phyloP scores from a whole-genome alignment of 2,797 vertebrate species.

The Chlorospingus flavigularis region DNA sequence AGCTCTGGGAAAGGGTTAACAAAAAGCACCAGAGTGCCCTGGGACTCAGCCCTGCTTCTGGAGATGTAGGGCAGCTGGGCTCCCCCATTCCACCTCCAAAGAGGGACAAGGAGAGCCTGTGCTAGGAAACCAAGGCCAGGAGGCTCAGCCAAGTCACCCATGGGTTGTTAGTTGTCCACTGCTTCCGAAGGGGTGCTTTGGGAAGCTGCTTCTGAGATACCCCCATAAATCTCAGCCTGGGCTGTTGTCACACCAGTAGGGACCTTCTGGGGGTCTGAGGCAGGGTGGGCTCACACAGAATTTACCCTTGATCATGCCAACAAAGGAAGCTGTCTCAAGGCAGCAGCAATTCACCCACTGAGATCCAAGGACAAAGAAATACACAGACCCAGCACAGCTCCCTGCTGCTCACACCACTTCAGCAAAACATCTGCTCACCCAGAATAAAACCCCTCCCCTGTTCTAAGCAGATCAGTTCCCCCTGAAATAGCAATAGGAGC shows the following conservation, averaged over 20 bases:
- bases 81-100: neutral
- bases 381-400: neutral
- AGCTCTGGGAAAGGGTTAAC: neutral
- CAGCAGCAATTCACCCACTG: neutral
- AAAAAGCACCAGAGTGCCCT: neutral
- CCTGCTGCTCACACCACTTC: neutral
- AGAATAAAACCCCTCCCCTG: neutral
- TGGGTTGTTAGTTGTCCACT: neutral
- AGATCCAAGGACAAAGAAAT: slow-evolving; percentile 1
- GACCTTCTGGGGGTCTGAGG: neutral
- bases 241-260: neutral
- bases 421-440: slow-evolving; percentile 4
- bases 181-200: neutral
- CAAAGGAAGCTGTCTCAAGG: neutral
- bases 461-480: neutral
- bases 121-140: neutral
- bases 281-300: neutral
- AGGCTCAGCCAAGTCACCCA: neutral
- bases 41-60: neutral
- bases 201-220: neutral
- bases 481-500: neutral
- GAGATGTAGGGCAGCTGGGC: neutral
- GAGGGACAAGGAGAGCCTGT: neutral
- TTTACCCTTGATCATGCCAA: neutral
- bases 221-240: neutral